Evolutionary conservation across 53 echinoderm and acorn worm genomes (phyloP).

Genomic region (Stichopus horrens): DNA sequence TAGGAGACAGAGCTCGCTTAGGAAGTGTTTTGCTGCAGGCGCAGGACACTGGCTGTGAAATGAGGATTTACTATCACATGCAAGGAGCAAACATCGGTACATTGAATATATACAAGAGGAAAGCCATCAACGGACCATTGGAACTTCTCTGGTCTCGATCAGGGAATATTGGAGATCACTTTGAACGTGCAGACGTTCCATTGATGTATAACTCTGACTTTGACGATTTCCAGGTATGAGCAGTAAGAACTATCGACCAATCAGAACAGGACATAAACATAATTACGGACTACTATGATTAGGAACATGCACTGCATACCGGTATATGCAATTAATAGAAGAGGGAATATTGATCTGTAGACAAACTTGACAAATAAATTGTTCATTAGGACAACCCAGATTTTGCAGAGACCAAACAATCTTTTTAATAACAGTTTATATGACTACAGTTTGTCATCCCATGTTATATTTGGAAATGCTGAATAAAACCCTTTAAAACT

Average conservation of each 20-base stretch:
- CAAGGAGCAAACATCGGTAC: conserved; percentile 68
- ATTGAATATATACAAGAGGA: conserved; percentile 79
- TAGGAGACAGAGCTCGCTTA: conserved; percentile 71
- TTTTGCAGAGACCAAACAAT: too few relatives aligned
- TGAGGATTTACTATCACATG: conserved; percentile 92
- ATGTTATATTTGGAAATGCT: too few relatives aligned
- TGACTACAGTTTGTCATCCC: too few relatives aligned
- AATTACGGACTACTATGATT: neutral
- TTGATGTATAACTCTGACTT: conserved; percentile 8
- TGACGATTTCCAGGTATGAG: neutral
- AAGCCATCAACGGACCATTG: conserved; percentile 63
- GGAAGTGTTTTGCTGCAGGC: conserved; percentile 58
- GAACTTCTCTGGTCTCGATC: conserved; percentile 47
- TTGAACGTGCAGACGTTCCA: conserved; percentile 54
- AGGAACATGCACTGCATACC: too few relatives aligned
- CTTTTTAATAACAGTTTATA: too few relatives aligned
- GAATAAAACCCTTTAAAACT: too few relatives aligned
- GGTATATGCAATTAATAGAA: too few relatives aligned
- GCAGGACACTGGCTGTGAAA: conserved; percentile 50
- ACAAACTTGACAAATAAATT: too few relatives aligned
- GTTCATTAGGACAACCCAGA: too few relatives aligned
- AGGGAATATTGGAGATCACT: conserved; percentile 60
- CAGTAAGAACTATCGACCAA: neutral
- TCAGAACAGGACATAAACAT: neutral
- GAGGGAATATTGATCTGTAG: too few relatives aligned